These are phyloP conservation scores for Perithous albicinctus DNA, from an alignment of 2,888 invertebrate species.

Conservation along the genomic window DNA sequence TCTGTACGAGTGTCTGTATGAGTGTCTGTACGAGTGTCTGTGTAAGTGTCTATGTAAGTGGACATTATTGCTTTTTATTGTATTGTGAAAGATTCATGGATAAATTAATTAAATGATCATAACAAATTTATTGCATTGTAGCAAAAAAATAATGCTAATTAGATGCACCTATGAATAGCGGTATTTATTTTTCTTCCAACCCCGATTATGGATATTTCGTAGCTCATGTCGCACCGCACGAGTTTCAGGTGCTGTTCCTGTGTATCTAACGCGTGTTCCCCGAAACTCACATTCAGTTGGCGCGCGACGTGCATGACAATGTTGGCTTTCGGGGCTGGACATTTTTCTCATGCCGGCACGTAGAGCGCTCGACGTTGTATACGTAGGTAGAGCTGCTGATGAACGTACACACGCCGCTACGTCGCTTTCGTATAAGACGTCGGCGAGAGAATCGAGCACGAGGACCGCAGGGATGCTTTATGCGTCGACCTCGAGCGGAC, in stretches of 20 bases:
- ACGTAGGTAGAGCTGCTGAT: slow-evolving; percentile 24
- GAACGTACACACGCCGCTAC: slow-evolving; percentile 29
- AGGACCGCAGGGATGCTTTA: slow-evolving; percentile 77
- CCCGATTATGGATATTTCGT: neutral
- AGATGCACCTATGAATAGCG: neutral
- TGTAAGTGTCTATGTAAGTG: too few relatives aligned
- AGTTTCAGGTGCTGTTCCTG: slow-evolving; percentile 34
- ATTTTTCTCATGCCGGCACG: slow-evolving; percentile 77
- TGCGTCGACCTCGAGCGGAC: slow-evolving; percentile 78
- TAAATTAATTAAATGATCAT: neutral
- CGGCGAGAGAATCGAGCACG: slow-evolving; percentile 50
- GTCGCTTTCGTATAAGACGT: slow-evolving; percentile 55
- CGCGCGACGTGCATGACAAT: slow-evolving; percentile 72
- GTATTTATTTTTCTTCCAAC: neutral
- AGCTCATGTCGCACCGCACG: slow-evolving; percentile 49
- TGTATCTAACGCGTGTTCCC: slow-evolving; percentile 68
- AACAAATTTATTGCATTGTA: neutral
- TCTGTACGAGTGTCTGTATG: too few relatives aligned
- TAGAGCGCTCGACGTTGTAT: slow-evolving; percentile 60
- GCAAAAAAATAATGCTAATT: neutral
- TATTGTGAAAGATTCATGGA: neutral
- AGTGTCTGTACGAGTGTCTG: too few relatives aligned
- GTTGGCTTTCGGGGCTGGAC: slow-evolving; percentile 61
- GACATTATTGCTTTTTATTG: too few relatives aligned
- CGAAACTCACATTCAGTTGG: slow-evolving; percentile 67